Evolutionary conservation across 1,140 invertebrate species (phyloP).

Genomic region (Drosophila santomea): DNA sequence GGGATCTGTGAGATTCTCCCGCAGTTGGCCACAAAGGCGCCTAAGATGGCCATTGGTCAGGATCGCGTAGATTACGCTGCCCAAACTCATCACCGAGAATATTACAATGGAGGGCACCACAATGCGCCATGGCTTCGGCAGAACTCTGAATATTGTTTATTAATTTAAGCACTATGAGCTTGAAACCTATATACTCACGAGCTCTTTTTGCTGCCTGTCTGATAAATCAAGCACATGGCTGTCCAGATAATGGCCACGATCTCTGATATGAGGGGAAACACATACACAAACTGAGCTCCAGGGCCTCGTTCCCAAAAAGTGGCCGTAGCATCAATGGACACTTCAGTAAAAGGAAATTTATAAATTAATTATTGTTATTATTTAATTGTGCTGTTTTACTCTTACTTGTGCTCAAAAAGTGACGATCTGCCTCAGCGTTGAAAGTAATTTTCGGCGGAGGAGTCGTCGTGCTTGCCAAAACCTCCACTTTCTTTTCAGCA

Average conservation of each 20-base stretch:
- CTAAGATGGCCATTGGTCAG: slow-evolving; percentile 68
- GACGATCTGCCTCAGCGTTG: slow-evolving; percentile 66
- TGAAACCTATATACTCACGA: slow-evolving; percentile 44
- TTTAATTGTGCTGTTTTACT: no score
- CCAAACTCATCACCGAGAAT: slow-evolving; percentile 71
- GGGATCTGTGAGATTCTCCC: slow-evolving; percentile 57
- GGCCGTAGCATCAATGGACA: slow-evolving; percentile 60
- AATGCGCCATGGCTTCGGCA: slow-evolving; percentile 82
- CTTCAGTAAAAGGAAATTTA: slow-evolving; percentile 16
- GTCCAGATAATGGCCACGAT: slow-evolving; percentile 80
- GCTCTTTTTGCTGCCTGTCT: slow-evolving; percentile 74
- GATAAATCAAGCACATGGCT: slow-evolving; percentile 79
- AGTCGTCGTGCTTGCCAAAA: slow-evolving; percentile 30
- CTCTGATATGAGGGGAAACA: slow-evolving; percentile 76
- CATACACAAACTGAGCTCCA: slow-evolving; percentile 72
- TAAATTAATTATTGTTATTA: no score
- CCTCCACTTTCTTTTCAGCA: slow-evolving; percentile 28
- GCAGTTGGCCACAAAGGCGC: slow-evolving; percentile 60
- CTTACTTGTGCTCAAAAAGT: slow-evolving; percentile 71
- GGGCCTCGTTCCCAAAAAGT: slow-evolving; percentile 65
- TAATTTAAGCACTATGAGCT: not conserved
- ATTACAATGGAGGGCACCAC: slow-evolving; percentile 78
- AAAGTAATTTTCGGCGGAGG: slow-evolving; percentile 47
- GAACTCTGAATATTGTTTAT: slow-evolving; percentile 47
- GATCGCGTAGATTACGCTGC: slow-evolving; percentile 66